Conservation (phyloP, 2,888 invertebrate species). For the Plusia festucae region DNA sequence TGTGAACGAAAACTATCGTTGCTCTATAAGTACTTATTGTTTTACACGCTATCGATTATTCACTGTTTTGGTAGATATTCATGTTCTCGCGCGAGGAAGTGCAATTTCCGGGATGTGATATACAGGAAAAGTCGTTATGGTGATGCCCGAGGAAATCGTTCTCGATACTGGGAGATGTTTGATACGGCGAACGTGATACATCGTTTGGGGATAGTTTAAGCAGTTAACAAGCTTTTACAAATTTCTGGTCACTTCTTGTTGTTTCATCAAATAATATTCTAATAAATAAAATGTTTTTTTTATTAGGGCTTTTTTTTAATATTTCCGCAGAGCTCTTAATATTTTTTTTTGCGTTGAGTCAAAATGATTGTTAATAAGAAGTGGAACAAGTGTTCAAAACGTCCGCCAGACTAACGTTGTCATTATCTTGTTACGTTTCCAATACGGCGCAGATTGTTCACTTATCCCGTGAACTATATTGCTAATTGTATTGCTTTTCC, state of each 20-base stretch:
- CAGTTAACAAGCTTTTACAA: background rate
- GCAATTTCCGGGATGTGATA: constrained; percentile 65
- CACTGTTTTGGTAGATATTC: constrained; percentile 50
- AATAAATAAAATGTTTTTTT: too few relatives aligned
- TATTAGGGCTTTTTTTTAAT: background rate
- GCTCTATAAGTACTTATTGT: constrained; percentile 23
- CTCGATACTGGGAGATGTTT: constrained; percentile 38
- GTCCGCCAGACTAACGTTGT: constrained; percentile 10
- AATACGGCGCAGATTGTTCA: constrained; percentile 34
- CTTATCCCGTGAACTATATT: constrained; percentile 47
- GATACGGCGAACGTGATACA: constrained; percentile 30
- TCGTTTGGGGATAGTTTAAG: constrained; percentile 14
- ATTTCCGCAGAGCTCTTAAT: too few relatives aligned
- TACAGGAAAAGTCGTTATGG: constrained; percentile 61
- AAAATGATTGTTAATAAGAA: background rate
- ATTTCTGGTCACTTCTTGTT: too few relatives aligned
- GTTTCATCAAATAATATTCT: too few relatives aligned
- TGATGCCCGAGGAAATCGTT: constrained; percentile 51
- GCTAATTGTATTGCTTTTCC: constrained; percentile 64
- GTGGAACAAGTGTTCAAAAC: background rate
- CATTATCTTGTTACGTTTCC: constrained; percentile 27
- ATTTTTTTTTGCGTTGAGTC: too few relatives aligned
- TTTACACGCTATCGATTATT: constrained; percentile 44
- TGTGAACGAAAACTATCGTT: constrained; percentile 45
- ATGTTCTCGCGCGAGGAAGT: constrained; percentile 60